Base-by-base conservation (phyloP, 1,140 invertebrate genomes). In the Sinella curviseta region DNA sequence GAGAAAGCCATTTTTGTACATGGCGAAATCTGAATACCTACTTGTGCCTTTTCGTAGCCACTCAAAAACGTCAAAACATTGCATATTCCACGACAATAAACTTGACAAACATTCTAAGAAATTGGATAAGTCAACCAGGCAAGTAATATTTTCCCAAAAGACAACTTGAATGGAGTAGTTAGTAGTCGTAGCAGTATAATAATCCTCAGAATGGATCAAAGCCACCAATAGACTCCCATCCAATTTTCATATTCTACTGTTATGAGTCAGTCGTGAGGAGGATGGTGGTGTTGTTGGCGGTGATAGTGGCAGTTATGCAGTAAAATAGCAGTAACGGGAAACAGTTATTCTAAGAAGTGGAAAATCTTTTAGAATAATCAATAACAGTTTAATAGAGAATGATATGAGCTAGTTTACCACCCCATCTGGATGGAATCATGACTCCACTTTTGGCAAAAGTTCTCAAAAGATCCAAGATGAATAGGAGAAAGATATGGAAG, bases 321-420 rank as follows among this genome's bases (percentile, higher is more conserved):
- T n/a, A n/a, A n/a, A n/a, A n/a, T n/a, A 60, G 24, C 1, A 70
- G 28, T 70, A 31, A 70, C 28, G 14, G 26, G 26, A 70, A 65
- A 65, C 57, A 70, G 65, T 30, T 8, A 70, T 8, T 26, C 24
- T 8, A 60, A 12, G 57, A 60, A 60, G 12, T 14, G 24, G 12
- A 30, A 70, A 31, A 33, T 70, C 31, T 70, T 70, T 30, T 70
- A 30, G 65, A 70, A 70, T 70, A 70, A 70, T 70, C 65, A 70
- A 70, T 70, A 70, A 31, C 65, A 70, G 65, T 33, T 70, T 70
- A 70, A 70, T 70, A 70, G 26, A 33, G 65, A 70, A 33, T 33
- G 65, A 70, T 70, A 70, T 33, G 8, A 33, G 8, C 28, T 33
- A 70, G 26, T 70, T 31, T 70, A 30, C 28, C 65, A 70, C 65